These are phyloP conservation scores for Drosophila sucinea DNA, from an alignment of 1,140 invertebrate species.

Conservation along the genomic window DNA sequence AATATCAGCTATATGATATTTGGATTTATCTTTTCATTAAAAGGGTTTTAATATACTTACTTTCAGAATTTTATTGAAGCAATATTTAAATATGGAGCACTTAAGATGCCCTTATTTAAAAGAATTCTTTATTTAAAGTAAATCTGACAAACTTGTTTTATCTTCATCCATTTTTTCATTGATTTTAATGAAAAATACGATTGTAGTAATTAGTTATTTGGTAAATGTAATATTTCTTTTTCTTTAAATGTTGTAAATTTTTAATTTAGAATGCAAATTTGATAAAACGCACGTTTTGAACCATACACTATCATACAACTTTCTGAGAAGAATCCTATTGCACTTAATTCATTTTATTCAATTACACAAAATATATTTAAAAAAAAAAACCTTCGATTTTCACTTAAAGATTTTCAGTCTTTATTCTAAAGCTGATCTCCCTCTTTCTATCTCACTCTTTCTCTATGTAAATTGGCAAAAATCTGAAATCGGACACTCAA, in stretches of 20 bases:
- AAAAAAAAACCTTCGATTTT: conserved; percentile 36
- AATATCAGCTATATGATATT: too few relatives aligned
- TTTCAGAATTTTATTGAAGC: too few relatives aligned
- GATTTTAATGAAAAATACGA: neutral
- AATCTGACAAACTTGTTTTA: too few relatives aligned
- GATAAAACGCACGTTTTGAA: conserved; percentile 1
- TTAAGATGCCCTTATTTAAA: too few relatives aligned
- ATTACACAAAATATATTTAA: conserved; percentile 28
- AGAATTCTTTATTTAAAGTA: too few relatives aligned
- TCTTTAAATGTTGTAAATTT: neutral
- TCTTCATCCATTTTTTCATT: too few relatives aligned
- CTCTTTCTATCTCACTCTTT: neutral
- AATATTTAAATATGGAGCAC: too few relatives aligned
- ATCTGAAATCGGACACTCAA: conserved; percentile 22
- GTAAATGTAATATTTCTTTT: neutral
- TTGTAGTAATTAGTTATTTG: conserved; percentile 9
- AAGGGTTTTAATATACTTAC: too few relatives aligned
- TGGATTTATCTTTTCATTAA: too few relatives aligned
- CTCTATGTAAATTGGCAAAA: conserved; percentile 61
- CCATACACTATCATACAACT: neutral
- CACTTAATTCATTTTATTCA: conserved; percentile 6
- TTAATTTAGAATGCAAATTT: neutral
- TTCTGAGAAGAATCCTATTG: neutral
- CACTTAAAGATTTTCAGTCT: conserved; percentile 47
- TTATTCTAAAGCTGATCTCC: conserved; percentile 53